Base-by-base conservation (phyloP, 2,888 invertebrate species). In the Oscheius sp. region DNA sequence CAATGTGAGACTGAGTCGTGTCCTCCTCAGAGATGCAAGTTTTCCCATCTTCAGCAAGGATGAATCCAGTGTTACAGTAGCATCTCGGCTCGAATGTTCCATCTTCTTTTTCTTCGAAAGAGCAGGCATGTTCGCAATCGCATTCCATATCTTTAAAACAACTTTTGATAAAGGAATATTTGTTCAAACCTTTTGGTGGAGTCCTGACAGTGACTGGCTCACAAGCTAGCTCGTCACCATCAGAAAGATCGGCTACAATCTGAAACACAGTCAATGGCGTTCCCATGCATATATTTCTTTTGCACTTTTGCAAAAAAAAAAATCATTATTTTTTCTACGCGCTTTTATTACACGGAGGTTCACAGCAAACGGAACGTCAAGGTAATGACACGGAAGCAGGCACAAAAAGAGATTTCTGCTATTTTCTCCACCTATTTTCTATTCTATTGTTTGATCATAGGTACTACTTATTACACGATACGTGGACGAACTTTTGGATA, bases 41-140 rank as follows among this genome's bases (percentile, higher is more conserved):
- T 63, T 83, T 85, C 48, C 80, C 81, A 74, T 88, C 85, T 1
- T 73, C 76, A 2, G 74, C 76, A 65, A 88, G 76, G 42, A 82
- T 75, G 79, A 79, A 87, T 13, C 88, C 88, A 35, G 78, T 78
- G 57, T 86, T 84, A 73, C 88, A 88, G 68, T 85, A 87, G 73
- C 88, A 88, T 11, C 73, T 77, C 7, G 85, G 79, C 9, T 74
- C 79, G 58, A 80, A 53, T 51, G 73, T 63, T 0, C 77, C 80
- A 13, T 78, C 78, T 9, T 78, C 79, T 35, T 59, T 62, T 63
- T 85, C 79, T 60, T 84, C 82, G 73, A 87, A 83, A 1, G 79
- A 79, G 72, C 88, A 88, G 4, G 86, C 86, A 63, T 88, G 88
- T 3, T 85, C 81, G 70, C 88, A 88, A 62, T 88, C 85, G 75